Conservation (phyloP, 1,140 invertebrate genomes). For the Drosophila bocqueti region DNA sequence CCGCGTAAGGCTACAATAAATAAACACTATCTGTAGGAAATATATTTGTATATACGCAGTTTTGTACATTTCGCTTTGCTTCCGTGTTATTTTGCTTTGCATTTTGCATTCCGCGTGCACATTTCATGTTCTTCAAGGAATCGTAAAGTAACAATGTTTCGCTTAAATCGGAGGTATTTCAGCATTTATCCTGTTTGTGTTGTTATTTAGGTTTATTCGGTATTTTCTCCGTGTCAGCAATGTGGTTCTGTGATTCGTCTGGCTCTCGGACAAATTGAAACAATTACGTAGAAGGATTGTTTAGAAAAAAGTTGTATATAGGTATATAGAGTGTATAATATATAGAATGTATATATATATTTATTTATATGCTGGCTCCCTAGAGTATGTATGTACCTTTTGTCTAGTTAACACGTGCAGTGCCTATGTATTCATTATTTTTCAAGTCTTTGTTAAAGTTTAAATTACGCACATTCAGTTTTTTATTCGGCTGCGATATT, state of each 20-base stretch:
- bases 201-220: conserved; percentile 24
- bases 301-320: conserved; percentile 52
- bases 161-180: conserved; percentile 72
- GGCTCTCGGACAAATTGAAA: conserved; percentile 31
- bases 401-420: conserved; percentile 50
- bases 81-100: background rate
- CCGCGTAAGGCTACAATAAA: conserved; percentile 39
- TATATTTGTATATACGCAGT: conserved; percentile 42
- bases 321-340: conserved; percentile 46
- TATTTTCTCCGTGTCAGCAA: conserved; percentile 40
- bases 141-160: conserved; percentile 46
- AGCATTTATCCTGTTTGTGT: conserved; percentile 54
- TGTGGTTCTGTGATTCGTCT: conserved; percentile 34
- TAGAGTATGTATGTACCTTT: conserved; percentile 43
- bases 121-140: conserved; percentile 16
- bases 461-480: conserved; percentile 41
- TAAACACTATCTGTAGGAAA: conserved; percentile 52
- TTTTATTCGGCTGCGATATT: conserved; percentile 36
- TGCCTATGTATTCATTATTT: conserved; percentile 26
- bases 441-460: conserved; percentile 48
- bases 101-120: conserved; percentile 16
- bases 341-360: conserved; percentile 30
- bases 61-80: conserved; percentile 46
- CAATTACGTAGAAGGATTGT: conserved; percentile 31
- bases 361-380: conserved; percentile 33